Evolutionary conservation across 2,797 vertebrate species (phyloP), one percentile per base, ranked within the genome.

Genomic region (Sebastes matsubarae): DNA sequence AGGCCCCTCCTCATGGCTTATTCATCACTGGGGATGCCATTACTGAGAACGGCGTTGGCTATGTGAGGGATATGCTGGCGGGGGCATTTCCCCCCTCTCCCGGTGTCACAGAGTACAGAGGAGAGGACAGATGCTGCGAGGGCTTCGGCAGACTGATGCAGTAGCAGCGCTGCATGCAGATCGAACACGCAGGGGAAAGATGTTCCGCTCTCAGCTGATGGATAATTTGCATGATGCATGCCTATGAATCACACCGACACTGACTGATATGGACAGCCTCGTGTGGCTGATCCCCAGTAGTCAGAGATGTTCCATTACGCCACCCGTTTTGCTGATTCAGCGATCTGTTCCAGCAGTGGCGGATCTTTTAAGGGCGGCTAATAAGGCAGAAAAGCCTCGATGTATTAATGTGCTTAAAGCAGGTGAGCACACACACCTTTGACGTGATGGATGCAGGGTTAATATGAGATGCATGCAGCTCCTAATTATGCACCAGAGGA

Each of bases 21-120:
- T 96, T 96, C 92, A 95, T 96, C 89, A 91, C 83, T 84, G 88
- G 88, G 94, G 94, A 94, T 94, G 94, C 92, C 92, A 93, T 95
- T 95, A 95, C 92, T 86, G 81, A 92, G 88, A 87, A 87, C 66
- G 89, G 88, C 38, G 30, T 58, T 87, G 88, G 89, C 81, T 81
- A 74, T 89, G 86, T 60, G 89, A 91, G 84, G 82, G 87, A 93
- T 90, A 77, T 93, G 94, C 89, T 88, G 79, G 88, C 58, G 76
- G 89, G 93, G 83, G 90, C 90, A 88, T 92, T 94, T 93, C 90
- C 81, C 87, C 84, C 38, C 38, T 42, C 38, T 42, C 38, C 84
- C 58, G 67, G 83, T 92, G 89, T 93, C 90, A 94, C 75, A 75
- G 83, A 88, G 69, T 89, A 87, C 92, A 93, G 83, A 85, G 77